These are phyloP conservation scores for Cryptomyrus ogoouensis DNA, from an alignment of 2,113 vertebrate species.

Conservation along the genomic window DNA sequence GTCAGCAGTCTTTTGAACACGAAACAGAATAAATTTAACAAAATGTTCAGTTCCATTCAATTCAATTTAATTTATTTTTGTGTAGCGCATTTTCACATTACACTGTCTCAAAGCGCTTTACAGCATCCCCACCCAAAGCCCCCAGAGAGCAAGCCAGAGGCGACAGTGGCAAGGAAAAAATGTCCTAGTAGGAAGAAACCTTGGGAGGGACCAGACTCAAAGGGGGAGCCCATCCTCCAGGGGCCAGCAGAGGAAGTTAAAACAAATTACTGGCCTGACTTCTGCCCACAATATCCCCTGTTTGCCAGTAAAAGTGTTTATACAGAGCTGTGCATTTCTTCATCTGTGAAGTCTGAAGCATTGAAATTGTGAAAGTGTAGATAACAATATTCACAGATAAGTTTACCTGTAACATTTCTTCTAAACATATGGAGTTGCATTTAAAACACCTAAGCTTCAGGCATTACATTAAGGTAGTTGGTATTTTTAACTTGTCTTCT, in stretches of 20 bases:
- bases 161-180: background rate
- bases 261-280: background rate
- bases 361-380: background rate
- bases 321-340: background rate
- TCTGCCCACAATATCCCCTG: background rate
- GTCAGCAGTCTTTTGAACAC: constrained; percentile 1
- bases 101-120: background rate
- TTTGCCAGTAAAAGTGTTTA: background rate
- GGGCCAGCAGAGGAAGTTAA: background rate
- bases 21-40: background rate
- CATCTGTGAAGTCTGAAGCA: background rate
- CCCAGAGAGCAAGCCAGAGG: background rate
- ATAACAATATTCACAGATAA: background rate
- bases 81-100: background rate
- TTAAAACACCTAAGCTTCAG: background rate
- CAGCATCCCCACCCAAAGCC: no score
- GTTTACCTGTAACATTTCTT: background rate
- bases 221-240: background rate
- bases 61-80: background rate
- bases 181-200: background rate
- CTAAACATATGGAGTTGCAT: background rate
- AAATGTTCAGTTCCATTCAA: background rate
- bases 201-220: background rate
- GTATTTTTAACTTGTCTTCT: background rate
- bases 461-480: background rate